Evolutionary conservation across 2,797 vertebrate genomes (phyloP).

Genomic region (Myoxocephalus aenaeus): DNA sequence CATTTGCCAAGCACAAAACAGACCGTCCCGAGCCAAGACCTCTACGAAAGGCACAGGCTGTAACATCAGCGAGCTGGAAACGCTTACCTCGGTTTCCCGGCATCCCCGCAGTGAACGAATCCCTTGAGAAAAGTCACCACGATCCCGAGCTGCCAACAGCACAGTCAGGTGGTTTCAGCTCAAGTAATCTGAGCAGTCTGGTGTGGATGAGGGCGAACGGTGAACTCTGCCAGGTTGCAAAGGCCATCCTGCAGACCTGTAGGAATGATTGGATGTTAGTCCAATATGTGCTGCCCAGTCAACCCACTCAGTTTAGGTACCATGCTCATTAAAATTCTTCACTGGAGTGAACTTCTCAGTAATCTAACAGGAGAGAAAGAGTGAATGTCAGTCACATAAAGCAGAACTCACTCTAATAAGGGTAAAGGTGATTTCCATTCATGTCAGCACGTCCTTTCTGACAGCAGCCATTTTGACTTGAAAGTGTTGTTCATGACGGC

Average conservation of each 20-base stretch:
- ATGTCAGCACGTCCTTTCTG: background rate
- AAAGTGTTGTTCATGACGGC: background rate
- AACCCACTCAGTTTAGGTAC: background rate
- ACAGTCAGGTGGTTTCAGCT: slow-evolving; percentile 26
- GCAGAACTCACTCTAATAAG: background rate
- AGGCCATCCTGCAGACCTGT: slow-evolving; percentile 20
- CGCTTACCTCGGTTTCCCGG: slow-evolving; percentile 38
- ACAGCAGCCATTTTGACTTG: background rate
- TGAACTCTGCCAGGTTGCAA: slow-evolving; percentile 31
- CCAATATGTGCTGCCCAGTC: background rate
- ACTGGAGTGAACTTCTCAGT: slow-evolving; percentile 8
- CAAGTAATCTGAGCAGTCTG: slow-evolving; percentile 36
- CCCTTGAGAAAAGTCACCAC: slow-evolving; percentile 40
- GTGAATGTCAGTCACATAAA: background rate
- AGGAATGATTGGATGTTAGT: slow-evolving; percentile 19
- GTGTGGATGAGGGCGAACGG: slow-evolving; percentile 35
- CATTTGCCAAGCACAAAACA: slow-evolving; percentile 61
- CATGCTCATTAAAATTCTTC: slow-evolving; percentile 5
- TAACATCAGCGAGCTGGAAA: slow-evolving; percentile 26
- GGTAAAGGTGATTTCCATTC: background rate
- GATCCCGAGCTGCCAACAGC: slow-evolving; percentile 32
- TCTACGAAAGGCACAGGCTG: slow-evolving; percentile 34
- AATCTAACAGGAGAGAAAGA: background rate
- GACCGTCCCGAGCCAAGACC: slow-evolving; percentile 37
- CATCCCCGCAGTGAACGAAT: slow-evolving; percentile 34